Evolutionary conservation across 2,888 invertebrate genomes (phyloP).

Genomic region (Aleiodes leptofemur): DNA sequence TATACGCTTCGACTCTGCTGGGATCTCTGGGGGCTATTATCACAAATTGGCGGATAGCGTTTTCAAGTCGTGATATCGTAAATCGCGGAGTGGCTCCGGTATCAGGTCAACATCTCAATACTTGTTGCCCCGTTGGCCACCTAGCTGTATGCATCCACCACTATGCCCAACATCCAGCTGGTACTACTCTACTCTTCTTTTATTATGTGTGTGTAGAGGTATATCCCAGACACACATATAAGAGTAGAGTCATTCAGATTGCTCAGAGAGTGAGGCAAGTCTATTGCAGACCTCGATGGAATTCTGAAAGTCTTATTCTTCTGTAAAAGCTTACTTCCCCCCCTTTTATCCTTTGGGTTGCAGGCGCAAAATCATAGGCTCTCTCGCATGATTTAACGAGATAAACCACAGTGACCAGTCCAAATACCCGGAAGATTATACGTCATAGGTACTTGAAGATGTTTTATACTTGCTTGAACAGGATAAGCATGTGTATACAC

Average conservation of each 20-base stretch:
- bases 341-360: slow-evolving; percentile 43
- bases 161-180: slow-evolving; percentile 40
- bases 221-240: not conserved
- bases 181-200: slow-evolving; percentile 41
- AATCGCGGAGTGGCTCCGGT: slow-evolving; percentile 57
- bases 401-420: slow-evolving; percentile 52
- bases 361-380: slow-evolving; percentile 52
- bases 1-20: slow-evolving; percentile 37
- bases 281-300: slow-evolving; percentile 29
- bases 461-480: slow-evolving; percentile 38
- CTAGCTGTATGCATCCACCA: slow-evolving; percentile 3
- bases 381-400: slow-evolving; percentile 57
- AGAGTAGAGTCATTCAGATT: not conserved
- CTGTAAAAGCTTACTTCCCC: slow-evolving; percentile 34
- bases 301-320: slow-evolving; percentile 44
- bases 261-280: slow-evolving; percentile 31
- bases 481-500: slow-evolving; percentile 34
- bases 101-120: slow-evolving; percentile 62
- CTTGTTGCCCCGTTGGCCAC: slow-evolving; percentile 56
- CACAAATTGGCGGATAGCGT: slow-evolving; percentile 63
- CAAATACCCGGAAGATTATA: slow-evolving; percentile 56
- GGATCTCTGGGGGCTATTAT: slow-evolving; percentile 56
- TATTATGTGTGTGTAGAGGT: too few species aligned
- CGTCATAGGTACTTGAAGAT: slow-evolving; percentile 22
- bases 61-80: slow-evolving; percentile 63